Base-by-base conservation (phyloP, 1,140 invertebrate genomes). In the Bathynomus jamesi region DNA sequence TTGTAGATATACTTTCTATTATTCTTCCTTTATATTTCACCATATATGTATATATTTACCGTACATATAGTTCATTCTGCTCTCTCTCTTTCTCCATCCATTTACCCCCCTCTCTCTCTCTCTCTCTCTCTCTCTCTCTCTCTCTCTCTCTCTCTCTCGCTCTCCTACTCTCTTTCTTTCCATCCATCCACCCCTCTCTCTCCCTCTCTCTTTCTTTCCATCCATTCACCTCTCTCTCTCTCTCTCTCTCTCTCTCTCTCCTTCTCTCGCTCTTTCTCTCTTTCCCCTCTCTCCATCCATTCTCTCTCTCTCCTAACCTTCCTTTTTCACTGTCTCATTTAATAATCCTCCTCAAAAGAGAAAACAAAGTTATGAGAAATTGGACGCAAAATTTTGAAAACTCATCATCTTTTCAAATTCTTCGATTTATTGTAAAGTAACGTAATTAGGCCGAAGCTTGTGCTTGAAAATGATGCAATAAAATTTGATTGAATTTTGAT, bases 401-500 rank as follows among this genome's bases (percentile, higher is more conserved):
- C 32, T 40, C 32, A 40, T 40, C 32, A 40, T 8, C 61, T 46
- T 40, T 40, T 53, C 10, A 67, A 63, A 30, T 46, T 46, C 71
- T 67, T 73, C 68, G 65, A 69, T 73, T 73, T 73, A 73, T 73
- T 73, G 65, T 73, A 68, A 64, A 72, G 71, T 72, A 73, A 73
- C 71, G 68, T 73, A 73, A 73, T 73, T 73, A 73, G 71, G 71
- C 32, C 66, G 71, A 73, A 73, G 71, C 71, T 73, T 69, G 71
- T 40, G 71, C 71, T 67, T 73, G 71, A 73, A 73, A 73, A 73
- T 73, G 71, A 73, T 69, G 71, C 71, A 73, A 73, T 73, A 73
- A 73, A 73, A 67, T 73, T 68, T 73, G 71, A 73, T 73, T 73
- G 71, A 73, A 68, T 68, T 68, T 73, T 73, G 71, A 73, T 73